Base-by-base conservation (phyloP, 2,797 vertebrate species). In the Mus minutoides region DNA sequence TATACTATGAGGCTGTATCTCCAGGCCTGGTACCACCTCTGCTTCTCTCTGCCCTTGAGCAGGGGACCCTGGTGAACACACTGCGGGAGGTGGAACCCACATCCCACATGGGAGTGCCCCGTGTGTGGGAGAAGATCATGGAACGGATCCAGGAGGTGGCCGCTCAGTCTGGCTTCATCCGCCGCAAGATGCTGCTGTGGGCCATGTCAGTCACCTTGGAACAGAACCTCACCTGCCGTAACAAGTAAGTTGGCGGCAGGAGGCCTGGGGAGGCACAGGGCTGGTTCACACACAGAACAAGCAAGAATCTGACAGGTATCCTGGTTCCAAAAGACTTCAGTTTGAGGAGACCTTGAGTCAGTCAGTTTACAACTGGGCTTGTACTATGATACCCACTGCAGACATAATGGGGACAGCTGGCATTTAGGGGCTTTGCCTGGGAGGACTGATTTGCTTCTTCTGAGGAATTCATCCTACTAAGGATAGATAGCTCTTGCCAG, bases 111-210 rank as follows among this genome's bases (percentile, higher is more conserved):
- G 99, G 99, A 29, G 99, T 99, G 77, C 99, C 99, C 0, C 98
- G 99, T 14, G 99, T 99, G 8, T 99, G 99, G 99, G 99, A 99
- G 98, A 99, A 99, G 98, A 99, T 99, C 58, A 99, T 99, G 99
- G 99, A 99, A 97, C 98, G 98, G 79, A 98, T 99, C 95, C 99
- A 99, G 97, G 98, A 99, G 79, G 98, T 82, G 64, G 98, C 98
- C 0, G 98, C 99, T 83, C 99, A 98, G 96, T 98, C 98, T 67
- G 98, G 99, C 84, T 99, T 99, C 95, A 11, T 99, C 97, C 98
- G 99, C 96, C 99, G 97, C 98, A 99, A 99, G 97, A 97, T 99
- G 96, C 95, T 99, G 10, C 98, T 98, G 13, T 99, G 99, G 99
- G 99, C 99, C 75, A 99, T 99, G 99, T 98, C 99, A 4, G 98